Evolutionary conservation across 1,140 invertebrate genomes (phyloP), one percentile per base, ranked within the genome.

Genomic region (Drosophila fuyamai): DNA sequence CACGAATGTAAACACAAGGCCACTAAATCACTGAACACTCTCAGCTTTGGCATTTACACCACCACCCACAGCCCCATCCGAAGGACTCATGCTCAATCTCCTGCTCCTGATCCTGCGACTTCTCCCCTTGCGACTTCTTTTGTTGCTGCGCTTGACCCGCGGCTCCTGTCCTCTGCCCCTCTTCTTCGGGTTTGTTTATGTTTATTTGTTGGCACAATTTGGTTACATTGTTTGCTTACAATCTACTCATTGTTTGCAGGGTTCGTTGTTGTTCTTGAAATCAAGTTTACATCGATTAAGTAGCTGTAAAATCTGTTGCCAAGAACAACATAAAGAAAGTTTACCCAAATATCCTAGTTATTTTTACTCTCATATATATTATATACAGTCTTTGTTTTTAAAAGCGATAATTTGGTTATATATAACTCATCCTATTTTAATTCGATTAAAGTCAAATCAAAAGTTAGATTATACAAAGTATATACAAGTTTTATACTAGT

Each of bases 121-220:
- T 85, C 14, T 14, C 56, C 55, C 35, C 54, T 58, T 46, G 76
- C 51, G 81, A 75, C 72, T 86, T 86, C 83, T 83, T 86, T 86
- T 86, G 79, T 86, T 76, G 79, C 62, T 68, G 38, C 59, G 74
- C 81, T 81, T 84, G 82, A 86, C 82, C 82, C 82, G 83, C 76
- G 82, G 83, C 82, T 67, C 56, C 56, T 61, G 51, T 53, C 46
- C 23, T 27, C 9, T 6, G 43, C 41, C 35, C 14, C 62, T 43
- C 66, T 56, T 70, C 43, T 40, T 48, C 55, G 73, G 65, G 75
- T 79, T 86, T 88, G 79, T 88, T 82, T 86, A 80, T 83, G 76
- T 88, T 89, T 88, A 89, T 88, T 88, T 88, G 83, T 89, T 88
- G 76, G 79, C 78, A 89, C 83, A 88, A 88, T 88, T 88, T 88